phyloP scores from a whole-genome alignment of 2,797 vertebrate genomes.

The Spinus pinus region DNA sequence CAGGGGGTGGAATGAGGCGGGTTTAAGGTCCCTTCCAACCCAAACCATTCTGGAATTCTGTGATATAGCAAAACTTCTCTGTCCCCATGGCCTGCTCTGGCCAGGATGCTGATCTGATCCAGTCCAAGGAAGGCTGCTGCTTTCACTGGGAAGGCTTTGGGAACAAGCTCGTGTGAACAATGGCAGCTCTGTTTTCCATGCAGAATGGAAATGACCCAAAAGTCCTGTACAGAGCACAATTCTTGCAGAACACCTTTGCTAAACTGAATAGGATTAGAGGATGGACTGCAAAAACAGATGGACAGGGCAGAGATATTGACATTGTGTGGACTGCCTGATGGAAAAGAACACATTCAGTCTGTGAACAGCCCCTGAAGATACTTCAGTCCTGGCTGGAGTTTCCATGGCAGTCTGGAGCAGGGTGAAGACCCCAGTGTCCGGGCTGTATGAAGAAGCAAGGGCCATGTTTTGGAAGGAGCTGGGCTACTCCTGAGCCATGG shows the following conservation, averaged over 20 bases:
- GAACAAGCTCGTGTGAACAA: not conserved
- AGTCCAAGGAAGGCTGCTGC: not conserved
- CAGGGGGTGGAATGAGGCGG: accelerated
- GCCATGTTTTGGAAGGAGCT: not conserved
- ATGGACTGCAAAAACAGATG: not conserved
- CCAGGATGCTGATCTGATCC: not conserved
- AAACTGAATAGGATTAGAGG: not conserved
- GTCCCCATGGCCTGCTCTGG: not conserved
- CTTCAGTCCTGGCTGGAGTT: not conserved
- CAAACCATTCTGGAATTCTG: not conserved
- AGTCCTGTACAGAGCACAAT: not conserved
- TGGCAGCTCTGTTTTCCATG: not conserved
- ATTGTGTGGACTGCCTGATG: not conserved
- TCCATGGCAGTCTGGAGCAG: not conserved
- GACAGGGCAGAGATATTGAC: not conserved
- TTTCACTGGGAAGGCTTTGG: not conserved
- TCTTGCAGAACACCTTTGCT: not conserved
- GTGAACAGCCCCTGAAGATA: not conserved
- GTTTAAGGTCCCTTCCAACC: not conserved
- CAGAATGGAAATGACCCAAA: not conserved
- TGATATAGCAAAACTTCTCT: not conserved
- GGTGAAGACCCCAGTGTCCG: accelerated
- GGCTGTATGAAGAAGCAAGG: not conserved
- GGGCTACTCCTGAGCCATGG: not conserved
- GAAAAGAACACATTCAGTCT: not conserved